phyloP scores from a whole-genome alignment of 2,113 vertebrate genomes.

The Amphiprion percula region DNA sequence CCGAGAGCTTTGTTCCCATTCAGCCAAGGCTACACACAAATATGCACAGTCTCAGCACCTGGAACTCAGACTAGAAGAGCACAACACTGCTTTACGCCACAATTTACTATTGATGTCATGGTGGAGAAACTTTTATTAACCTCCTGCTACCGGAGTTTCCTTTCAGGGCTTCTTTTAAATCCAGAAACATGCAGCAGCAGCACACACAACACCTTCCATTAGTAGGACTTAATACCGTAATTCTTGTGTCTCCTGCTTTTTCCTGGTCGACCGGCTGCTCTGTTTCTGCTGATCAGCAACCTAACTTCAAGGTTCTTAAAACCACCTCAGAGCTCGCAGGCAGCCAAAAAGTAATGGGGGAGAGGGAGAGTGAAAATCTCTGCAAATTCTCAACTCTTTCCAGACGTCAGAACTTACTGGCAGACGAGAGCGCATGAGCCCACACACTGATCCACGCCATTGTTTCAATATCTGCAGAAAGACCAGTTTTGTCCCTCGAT shows the following conservation, averaged over 20 bases:
- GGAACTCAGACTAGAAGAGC: slow-evolving; percentile 23
- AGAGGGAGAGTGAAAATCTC: slow-evolving; percentile 54
- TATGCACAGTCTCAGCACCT: slow-evolving; percentile 51
- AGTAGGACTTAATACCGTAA: slow-evolving; percentile 23
- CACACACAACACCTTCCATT: slow-evolving; percentile 32
- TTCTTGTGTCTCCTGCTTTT: slow-evolving; percentile 9
- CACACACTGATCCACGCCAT: slow-evolving; percentile 63
- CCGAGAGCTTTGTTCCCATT: slow-evolving; percentile 46
- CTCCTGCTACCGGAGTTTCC: not conserved
- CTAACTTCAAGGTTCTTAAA: slow-evolving; percentile 65
- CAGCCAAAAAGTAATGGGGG: slow-evolving; percentile 53
- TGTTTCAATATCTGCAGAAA: slow-evolving; percentile 63
- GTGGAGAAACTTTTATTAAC: slow-evolving; percentile 26
- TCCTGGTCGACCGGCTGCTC: slow-evolving; percentile 39
- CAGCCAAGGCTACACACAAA: slow-evolving; percentile 45
- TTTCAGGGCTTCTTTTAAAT: slow-evolving; percentile 8
- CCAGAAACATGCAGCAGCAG: slow-evolving; percentile 24
- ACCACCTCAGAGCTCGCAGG: slow-evolving; percentile 37
- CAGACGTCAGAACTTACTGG: slow-evolving; percentile 67
- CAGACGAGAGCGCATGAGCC: slow-evolving; percentile 53
- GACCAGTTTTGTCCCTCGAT: slow-evolving; percentile 41
- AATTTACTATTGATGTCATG: slow-evolving; percentile 14
- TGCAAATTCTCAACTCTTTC: slow-evolving; percentile 71
- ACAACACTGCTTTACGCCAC: not conserved
- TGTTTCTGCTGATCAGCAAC: slow-evolving; percentile 73